Base-by-base conservation (phyloP, 2,888 invertebrate species). In the Protophormia terraenovae region DNA sequence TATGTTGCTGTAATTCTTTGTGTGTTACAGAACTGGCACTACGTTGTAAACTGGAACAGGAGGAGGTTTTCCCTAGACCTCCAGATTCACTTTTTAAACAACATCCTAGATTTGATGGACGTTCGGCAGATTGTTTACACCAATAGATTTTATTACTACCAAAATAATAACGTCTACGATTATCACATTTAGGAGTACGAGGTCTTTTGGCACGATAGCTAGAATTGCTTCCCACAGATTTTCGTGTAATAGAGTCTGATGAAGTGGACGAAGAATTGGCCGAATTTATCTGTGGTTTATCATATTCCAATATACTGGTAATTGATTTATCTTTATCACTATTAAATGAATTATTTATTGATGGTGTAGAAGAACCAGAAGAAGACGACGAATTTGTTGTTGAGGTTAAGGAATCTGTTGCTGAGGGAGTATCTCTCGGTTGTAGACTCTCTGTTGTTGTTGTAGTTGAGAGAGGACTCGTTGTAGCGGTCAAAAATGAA, bases 71-170 rank as follows among this genome's bases (percentile, higher is more conserved):
- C 0, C 12, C 32, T 10, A 60, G 45, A 8, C 22, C 55, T n/a
- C n/a, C 8, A 45, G 71, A 60, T n/a, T 75, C 83, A 45, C 71
- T 71, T 75, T 78, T 82, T 55, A 53, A 69, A 7, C 62, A 53
- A 14, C 60, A 50, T 12, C 50, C 67, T 22, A 55, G 12, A 53
- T 29, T 53, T 16, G 62, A 53, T 35, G 27, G 32, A 4, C 67
- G 58, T 12, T 75, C 76, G 8, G 19, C 22, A 2, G 89, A 89
- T 86, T 91, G 90, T 58, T 90, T 90, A 82, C 90, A 90, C 91
- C 91, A 90, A 55, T 91, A 90, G 29, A 91, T 89, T 75, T 90
- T 90, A 85, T 89, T 91, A 83, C 87, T 90, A 47, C 90, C 91
- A 75, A 90, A 91, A 75, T 90, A 91, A 71, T 91, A 90, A 12